These are phyloP conservation scores for Forbesichthys agassizii DNA, from an alignment of 2,113 vertebrate species.

Conservation along the genomic window DNA sequence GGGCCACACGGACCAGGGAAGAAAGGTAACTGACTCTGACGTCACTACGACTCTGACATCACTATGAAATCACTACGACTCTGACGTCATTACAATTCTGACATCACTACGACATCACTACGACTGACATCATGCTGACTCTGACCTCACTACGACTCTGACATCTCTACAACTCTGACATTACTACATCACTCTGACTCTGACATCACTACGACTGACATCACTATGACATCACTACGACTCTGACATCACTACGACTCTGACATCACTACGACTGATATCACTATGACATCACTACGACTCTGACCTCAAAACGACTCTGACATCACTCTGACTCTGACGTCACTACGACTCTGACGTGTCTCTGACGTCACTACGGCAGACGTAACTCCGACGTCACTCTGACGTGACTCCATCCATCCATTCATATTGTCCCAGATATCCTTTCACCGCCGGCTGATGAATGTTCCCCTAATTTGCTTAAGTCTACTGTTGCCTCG, in stretches of 20 bases:
- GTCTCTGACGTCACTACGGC: too few species aligned
- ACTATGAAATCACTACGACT: background rate
- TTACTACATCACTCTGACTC: too few species aligned
- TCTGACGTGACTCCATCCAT: slow-evolving; percentile 7
- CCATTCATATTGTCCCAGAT: slow-evolving; percentile 36
- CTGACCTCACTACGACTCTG: too few species aligned
- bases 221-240: too few species aligned
- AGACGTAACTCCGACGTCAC: background rate
- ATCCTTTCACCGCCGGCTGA: slow-evolving; percentile 38
- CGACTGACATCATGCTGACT: background rate
- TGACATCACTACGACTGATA: too few species aligned
- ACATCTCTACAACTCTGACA: too few species aligned
- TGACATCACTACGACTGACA: too few species aligned
- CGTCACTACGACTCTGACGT: too few species aligned
- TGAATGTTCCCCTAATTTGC: slow-evolving; percentile 51
- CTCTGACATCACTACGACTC: too few species aligned
- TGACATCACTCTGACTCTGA: too few species aligned
- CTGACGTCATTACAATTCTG: background rate
- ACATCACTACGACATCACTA: background rate
- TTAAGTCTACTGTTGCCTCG: slow-evolving; percentile 55
- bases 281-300: too few species aligned
- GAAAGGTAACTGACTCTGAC: slow-evolving; percentile 55
- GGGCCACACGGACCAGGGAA: slow-evolving; percentile 16
- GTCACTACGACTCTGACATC: background rate
- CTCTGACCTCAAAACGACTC: too few species aligned